Base-by-base conservation (phyloP, 2,888 invertebrate species). In the Yponomeuta sedellus region DNA sequence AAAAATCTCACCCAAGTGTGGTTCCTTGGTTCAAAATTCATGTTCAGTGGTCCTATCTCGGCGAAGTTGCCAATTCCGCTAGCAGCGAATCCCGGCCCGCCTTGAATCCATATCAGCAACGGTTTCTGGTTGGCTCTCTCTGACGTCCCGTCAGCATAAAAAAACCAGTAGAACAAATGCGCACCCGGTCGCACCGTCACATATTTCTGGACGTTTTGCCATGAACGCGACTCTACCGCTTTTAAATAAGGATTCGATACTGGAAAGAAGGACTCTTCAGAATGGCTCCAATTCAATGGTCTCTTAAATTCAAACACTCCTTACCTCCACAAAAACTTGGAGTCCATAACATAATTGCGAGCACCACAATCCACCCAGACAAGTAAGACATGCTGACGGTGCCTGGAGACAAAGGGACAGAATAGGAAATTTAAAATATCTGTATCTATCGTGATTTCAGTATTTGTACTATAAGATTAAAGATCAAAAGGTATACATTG, bases 91-190 rank as follows among this genome's bases (percentile, higher is more conserved):
- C 93, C 97, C 0, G 97, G 97, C 0, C 97, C 97, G 25, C 97
- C 97, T 92, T 97, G 95, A 22, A 97, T 91, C 97, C 97, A 97
- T 75, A 98, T 94, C 61, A 97, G 90, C 10, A 97, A 82, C 0
- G 97, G 97, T 66, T 89, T 88, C 34, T 90, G 88, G 12, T 94
- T 40, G 85, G 93, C 80, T 5, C 89, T 91, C 3, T 77, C 69
- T 0, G 92, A 92, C 64, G 92, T 92, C 0, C 94, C 93, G 22
- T 94, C 94, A 19, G 95, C 95, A 74, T 94, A 95, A 78, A 95
- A 97, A n/a, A 97, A 87, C 96, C 97, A 97, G 92, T 96, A 97
- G 82, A 97, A 97, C 88, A 96, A 93, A 72, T 95, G 93, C 0
- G 96, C 96, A 0, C 94, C 93, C 2, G 93, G 92, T 0, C 97